Evolutionary conservation across 2,888 invertebrate genomes (phyloP).

Genomic region (Pseudoips prasinana): DNA sequence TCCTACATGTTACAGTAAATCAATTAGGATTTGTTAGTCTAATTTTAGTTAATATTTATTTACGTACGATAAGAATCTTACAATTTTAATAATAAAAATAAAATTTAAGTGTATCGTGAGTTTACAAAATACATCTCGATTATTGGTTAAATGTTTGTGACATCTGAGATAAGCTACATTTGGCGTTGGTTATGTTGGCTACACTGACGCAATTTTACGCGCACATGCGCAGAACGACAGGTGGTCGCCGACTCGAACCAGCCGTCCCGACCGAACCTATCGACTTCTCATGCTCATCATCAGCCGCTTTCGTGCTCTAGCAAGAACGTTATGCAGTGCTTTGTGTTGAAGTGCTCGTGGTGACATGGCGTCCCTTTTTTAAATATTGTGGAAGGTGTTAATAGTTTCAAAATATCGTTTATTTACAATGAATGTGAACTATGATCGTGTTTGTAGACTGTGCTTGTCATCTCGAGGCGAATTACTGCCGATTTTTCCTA

Average conservation of each 20-base stretch:
- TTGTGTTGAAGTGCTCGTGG: conserved; percentile 80
- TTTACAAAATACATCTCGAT: too few species aligned
- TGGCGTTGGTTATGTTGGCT: conserved; percentile 61
- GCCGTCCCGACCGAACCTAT: conserved; percentile 77
- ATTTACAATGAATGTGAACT: conserved; percentile 80
- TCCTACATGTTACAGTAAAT: too few species aligned
- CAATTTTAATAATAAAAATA: too few species aligned
- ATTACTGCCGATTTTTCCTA: conserved; percentile 83
- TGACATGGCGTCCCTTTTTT: conserved; percentile 79
- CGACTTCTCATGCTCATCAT: conserved; percentile 82
- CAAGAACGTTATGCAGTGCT: conserved; percentile 79
- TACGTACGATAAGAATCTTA: too few species aligned
- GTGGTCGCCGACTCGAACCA: conserved; percentile 80
- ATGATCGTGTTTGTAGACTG: conserved; percentile 83
- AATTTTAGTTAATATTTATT: too few species aligned
- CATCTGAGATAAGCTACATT: conserved; percentile 47
- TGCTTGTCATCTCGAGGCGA: conserved; percentile 84
- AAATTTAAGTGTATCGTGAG: too few species aligned
- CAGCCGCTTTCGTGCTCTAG: conserved; percentile 81
- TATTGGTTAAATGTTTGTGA: conserved; percentile 37
- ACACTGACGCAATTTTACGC: conserved; percentile 69
- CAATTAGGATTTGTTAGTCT: too few species aligned
- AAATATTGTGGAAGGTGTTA: conserved; percentile 60
- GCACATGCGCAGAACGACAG: conserved; percentile 83
- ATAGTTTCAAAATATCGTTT: conserved; percentile 61